phyloP scores from a whole-genome alignment of 2,113 vertebrate genomes.

The Alligator sinensis region DNA sequence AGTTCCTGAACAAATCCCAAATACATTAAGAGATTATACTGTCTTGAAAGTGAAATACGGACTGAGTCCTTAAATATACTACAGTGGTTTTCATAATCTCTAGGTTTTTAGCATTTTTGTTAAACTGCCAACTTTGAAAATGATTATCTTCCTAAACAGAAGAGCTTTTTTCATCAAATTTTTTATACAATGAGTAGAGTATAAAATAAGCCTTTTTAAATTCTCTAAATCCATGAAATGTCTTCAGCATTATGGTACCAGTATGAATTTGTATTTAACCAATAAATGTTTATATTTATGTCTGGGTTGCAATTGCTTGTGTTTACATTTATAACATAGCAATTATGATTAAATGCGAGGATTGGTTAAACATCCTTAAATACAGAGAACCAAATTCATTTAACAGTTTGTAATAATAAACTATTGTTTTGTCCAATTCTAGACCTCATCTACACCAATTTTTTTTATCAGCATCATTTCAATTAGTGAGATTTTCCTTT shows the following conservation, averaged over 20 bases:
- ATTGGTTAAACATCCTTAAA: not conserved
- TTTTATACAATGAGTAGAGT: constrained; percentile 17
- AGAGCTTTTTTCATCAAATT: not conserved
- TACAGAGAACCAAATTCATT: not conserved
- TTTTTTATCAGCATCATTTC: not conserved
- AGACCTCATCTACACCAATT: not conserved
- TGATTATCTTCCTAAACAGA: not conserved
- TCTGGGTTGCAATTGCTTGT: not conserved
- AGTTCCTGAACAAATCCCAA: not conserved
- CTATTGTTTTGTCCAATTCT: not conserved
- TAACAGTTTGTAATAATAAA: not conserved
- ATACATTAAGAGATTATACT: constrained; percentile 6
- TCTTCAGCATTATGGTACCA: constrained; percentile 41
- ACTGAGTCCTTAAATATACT: not conserved
- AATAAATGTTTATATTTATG: constrained; percentile 64
- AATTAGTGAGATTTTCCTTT: not conserved
- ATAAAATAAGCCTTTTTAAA: constrained; percentile 41
- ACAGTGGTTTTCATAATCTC: not conserved
- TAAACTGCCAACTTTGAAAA: constrained; percentile 15
- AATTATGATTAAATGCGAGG: not conserved
- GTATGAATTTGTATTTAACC: constrained; percentile 71
- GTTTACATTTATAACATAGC: not conserved
- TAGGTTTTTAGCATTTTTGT: not conserved
- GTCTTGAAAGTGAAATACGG: constrained; percentile 23
- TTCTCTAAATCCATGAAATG: constrained; percentile 18